These are phyloP conservation scores for Echinops telfairi DNA, from an alignment of 2,113 vertebrate species.

Conservation along the genomic window DNA sequence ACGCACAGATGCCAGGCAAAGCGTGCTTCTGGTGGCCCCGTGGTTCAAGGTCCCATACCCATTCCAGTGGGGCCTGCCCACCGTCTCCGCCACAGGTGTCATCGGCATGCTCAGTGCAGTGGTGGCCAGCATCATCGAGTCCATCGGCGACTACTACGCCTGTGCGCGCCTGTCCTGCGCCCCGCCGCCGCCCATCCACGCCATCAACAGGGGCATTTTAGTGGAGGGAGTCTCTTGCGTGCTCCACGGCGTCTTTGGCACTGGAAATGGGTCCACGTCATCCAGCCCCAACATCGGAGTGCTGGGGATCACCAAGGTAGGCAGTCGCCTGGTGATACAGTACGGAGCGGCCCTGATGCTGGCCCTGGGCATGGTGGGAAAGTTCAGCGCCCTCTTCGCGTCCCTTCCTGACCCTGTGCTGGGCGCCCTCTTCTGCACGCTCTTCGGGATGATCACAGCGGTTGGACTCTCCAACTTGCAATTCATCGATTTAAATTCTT, in stretches of 20 bases:
- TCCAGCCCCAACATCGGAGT: conserved; percentile 99
- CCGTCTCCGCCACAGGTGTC: conserved; percentile 94
- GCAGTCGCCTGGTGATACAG: conserved; percentile 96
- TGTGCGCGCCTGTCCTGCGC: conserved; percentile 96
- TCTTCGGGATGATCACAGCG: conserved; percentile 99
- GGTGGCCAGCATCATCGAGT: conserved; percentile 98
- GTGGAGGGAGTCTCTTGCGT: conserved; percentile 97
- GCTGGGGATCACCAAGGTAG: conserved; percentile 98
- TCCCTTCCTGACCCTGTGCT: conserved; percentile 97
- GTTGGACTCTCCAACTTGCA: conserved; percentile 99
- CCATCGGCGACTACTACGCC: conserved; percentile 98
- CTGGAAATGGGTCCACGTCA: conserved; percentile 98
- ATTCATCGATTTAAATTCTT: conserved; percentile 99
- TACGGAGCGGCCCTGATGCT: conserved; percentile 98
- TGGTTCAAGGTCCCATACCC: conserved; percentile 99
- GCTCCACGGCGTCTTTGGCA: conserved; percentile 97
- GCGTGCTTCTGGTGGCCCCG: conserved; percentile 93
- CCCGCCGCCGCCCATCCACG: conserved; percentile 96
- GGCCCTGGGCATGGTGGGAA: conserved; percentile 95
- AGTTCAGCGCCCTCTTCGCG: conserved; percentile 98
- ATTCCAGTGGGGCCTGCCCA: conserved; percentile 98
- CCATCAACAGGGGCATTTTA: conserved; percentile 99
- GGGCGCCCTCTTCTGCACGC: conserved; percentile 97
- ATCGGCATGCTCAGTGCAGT: conserved; percentile 99
- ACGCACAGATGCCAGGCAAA: conserved; percentile 95